These are phyloP conservation scores for Xiphias gladius DNA, from an alignment of 2,113 vertebrate genomes.

Conservation along the genomic window DNA sequence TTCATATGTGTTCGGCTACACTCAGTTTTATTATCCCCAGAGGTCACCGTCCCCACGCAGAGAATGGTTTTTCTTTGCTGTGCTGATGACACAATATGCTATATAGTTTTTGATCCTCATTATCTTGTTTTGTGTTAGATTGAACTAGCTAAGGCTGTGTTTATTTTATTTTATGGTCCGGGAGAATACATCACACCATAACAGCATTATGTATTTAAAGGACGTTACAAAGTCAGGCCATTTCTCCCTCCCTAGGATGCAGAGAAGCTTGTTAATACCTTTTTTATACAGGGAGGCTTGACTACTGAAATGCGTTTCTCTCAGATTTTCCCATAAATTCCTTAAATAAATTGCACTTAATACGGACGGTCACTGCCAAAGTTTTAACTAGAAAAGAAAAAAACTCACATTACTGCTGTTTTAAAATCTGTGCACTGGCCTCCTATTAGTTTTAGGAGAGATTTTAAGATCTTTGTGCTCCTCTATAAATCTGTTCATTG, in stretches of 20 bases:
- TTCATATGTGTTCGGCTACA: not conserved
- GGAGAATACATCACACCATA: not conserved
- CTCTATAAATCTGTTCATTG: slow-evolving; percentile 46
- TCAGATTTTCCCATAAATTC: slow-evolving; percentile 22
- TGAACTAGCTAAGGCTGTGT: not conserved
- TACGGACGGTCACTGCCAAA: slow-evolving; percentile 11
- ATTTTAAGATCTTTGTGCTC: slow-evolving; percentile 25
- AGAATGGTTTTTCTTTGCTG: not conserved
- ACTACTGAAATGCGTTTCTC: not conserved
- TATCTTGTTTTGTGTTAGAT: not conserved
- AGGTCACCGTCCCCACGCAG: not conserved
- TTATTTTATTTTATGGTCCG: not conserved
- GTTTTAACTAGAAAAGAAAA: slow-evolving; percentile 24
- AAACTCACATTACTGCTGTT: slow-evolving; percentile 3
- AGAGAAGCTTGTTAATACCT: not conserved
- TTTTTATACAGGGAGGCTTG: not conserved
- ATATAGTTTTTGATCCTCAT: not conserved
- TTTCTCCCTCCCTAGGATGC: not conserved
- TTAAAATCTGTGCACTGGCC: slow-evolving; percentile 9
- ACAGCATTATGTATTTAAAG: not conserved
- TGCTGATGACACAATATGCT: not conserved
- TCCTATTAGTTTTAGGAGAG: slow-evolving; percentile 20
- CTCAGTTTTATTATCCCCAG: not conserved
- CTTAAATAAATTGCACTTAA: slow-evolving; percentile 31
- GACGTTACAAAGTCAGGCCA: not conserved